phyloP scores from a whole-genome alignment of 2,113 vertebrate species.

The Oplegnathus fasciatus region DNA sequence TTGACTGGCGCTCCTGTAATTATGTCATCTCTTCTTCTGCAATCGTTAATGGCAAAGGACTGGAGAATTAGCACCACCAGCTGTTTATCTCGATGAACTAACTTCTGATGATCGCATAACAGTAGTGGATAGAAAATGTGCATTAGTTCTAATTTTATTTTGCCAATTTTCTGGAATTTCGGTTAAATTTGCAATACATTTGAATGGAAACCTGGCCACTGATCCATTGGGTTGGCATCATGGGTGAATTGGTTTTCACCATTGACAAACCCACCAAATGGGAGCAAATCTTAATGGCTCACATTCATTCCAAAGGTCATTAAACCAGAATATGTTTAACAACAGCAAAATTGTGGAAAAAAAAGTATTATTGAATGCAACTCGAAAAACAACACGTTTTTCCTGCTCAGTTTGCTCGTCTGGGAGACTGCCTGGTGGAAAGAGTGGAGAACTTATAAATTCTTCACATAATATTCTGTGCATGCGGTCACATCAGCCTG shows the following conservation, averaged over 20 bases:
- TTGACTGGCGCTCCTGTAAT: not conserved
- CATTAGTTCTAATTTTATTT: too few species aligned
- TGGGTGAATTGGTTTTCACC: not conserved
- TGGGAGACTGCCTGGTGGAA: not conserved
- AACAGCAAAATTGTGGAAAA: not conserved
- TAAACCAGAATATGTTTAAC: not conserved
- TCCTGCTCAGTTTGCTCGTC: not conserved
- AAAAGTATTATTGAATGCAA: not conserved
- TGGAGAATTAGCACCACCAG: too few species aligned
- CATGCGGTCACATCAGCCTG: conserved; percentile 24
- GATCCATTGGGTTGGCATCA: not conserved
- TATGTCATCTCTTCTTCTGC: not conserved
- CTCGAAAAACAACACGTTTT: not conserved
- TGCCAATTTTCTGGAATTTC: too few species aligned
- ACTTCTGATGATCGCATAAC: not conserved
- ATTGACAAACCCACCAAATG: not conserved
- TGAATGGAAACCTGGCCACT: too few species aligned
- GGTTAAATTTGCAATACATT: too few species aligned
- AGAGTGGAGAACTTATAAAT: conserved; percentile 6
- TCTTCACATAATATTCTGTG: conserved; percentile 41
- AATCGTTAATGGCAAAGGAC: not conserved
- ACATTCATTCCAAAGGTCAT: not conserved
- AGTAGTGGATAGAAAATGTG: not conserved
- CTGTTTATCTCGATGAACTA: too few species aligned
- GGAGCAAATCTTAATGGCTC: not conserved